A percentile compares a stretch with the other conserved stretches of the same genome.
These are phyloP conservation scores for Monomorium pharaonis DNA, from an alignment of 1,140 invertebrate species.

Conservation along the genomic window DNA sequence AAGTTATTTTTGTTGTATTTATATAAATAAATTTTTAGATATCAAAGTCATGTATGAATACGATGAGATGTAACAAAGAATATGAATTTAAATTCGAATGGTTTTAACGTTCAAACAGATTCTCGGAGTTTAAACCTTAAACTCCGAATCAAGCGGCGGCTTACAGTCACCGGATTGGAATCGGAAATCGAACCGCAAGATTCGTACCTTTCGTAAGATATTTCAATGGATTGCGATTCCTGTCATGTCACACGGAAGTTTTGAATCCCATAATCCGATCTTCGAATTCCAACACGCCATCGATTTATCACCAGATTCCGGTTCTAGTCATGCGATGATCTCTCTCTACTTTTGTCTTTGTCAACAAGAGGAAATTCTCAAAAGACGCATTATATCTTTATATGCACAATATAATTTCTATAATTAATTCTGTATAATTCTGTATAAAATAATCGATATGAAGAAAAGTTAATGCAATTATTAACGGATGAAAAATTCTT, in stretches of 20 bases:
- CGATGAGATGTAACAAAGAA: neutral
- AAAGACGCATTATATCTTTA: neutral
- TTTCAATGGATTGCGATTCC: neutral
- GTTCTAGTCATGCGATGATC: neutral
- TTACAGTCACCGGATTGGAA: neutral
- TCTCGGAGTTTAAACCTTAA: constrained; percentile 29
- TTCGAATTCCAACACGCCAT: constrained; percentile 10
- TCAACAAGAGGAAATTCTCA: neutral
- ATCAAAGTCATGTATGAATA: neutral
- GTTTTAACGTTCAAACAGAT: neutral
- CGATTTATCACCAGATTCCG: neutral
- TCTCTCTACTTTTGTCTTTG: neutral
- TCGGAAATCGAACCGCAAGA: constrained; percentile 18
- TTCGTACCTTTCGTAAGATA: constrained; percentile 13
- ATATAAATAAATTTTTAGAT: no score
- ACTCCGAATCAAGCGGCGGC: neutral
- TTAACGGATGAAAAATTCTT: neutral
- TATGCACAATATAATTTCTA: neutral
- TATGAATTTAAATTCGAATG: neutral
- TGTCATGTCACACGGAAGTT: constrained; percentile 13
- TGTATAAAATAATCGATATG: neutral
- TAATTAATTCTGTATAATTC: neutral
- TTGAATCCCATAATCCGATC: neutral
- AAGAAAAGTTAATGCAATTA: neutral
- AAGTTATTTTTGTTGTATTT: no score